Evolutionary conservation across 2,797 vertebrate genomes (phyloP), one percentile per base, ranked within the genome.

Genomic region (Pantherophis vulpinus): DNA sequence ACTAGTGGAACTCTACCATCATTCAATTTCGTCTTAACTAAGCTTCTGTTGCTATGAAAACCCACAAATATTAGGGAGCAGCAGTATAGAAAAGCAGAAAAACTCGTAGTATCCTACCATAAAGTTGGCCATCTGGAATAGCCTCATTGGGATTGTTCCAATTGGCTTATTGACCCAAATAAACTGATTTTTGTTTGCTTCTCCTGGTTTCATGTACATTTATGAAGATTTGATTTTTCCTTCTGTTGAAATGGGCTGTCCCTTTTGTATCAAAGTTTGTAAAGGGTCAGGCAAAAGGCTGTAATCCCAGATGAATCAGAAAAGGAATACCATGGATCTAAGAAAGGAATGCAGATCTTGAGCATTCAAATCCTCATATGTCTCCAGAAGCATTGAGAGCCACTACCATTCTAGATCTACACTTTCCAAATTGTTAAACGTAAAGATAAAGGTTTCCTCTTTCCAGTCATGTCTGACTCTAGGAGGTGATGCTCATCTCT

Each of bases 41-140:
- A 47, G 9, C 47, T 6, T 86, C 59, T 11, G 97, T 98, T 98
- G 97, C 98, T 94, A 97, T 96, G 97, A 94, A 92, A 90, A 93
- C 0, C 56, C 95, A 89, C 94, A 98, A 98, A 98, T 97, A 97
- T 97, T 98, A 97, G 95, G 90, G 96, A 95, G 6, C 95, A 95
- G 92, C 0, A 0, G n/a, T 95, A 42, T 61, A 93, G 86, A 95
- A 95, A 87, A 94, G 42, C 83, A 27, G 18, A 56, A 88, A 54
- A 29, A 89, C 94, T 18, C 25, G 70, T 93, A 87, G 37, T 91
- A 94, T 95, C 94, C 92, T 89, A 92, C 94, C 93, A 94, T 66
- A 93, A 92, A 93, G 70, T 92, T 91, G 94, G 95, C 93, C 94
- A 95, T 54, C 74, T 93, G 95, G 95, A 96, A 96, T 96, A 96